Conservation (phyloP, 2,888 invertebrate genomes). For the Callimorpha dominula region DNA sequence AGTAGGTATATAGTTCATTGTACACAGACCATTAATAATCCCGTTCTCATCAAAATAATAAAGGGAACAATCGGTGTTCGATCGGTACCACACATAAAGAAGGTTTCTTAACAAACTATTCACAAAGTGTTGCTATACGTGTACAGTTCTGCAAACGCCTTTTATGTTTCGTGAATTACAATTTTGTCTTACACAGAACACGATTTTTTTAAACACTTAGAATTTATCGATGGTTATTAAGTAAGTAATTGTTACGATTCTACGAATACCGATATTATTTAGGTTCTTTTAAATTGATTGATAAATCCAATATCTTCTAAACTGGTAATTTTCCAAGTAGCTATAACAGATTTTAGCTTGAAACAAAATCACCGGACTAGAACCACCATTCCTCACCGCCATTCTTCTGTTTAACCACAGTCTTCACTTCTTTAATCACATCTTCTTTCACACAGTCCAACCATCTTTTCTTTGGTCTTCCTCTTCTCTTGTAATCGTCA, state of each 20-base stretch:
- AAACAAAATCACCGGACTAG: no score
- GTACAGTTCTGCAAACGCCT: slow-evolving; percentile 4
- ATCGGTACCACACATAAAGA: slow-evolving; percentile 40
- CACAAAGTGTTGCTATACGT: neutral
- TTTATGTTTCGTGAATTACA: slow-evolving; percentile 8
- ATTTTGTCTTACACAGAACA: slow-evolving; percentile 5
- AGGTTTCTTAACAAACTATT: slow-evolving; percentile 26
- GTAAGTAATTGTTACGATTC: neutral
- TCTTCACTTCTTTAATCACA: no score
- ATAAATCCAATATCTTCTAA: no score
- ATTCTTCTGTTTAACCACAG: no score
- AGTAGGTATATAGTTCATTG: slow-evolving; percentile 22
- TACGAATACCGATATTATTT: neutral
- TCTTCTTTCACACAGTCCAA: no score
- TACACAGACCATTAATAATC: slow-evolving; percentile 55
- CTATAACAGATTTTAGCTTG: no score
- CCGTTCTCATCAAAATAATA: slow-evolving; percentile 53
- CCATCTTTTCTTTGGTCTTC: no score
- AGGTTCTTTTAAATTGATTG: neutral
- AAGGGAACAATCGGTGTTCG: slow-evolving; percentile 54
- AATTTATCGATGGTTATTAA: no score
- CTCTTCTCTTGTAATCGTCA: no score
- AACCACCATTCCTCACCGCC: no score
- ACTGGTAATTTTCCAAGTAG: no score
- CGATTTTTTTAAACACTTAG: no score